These are phyloP conservation scores for Hoplodrina blanda DNA, from an alignment of 2,888 invertebrate species.

Conservation along the genomic window DNA sequence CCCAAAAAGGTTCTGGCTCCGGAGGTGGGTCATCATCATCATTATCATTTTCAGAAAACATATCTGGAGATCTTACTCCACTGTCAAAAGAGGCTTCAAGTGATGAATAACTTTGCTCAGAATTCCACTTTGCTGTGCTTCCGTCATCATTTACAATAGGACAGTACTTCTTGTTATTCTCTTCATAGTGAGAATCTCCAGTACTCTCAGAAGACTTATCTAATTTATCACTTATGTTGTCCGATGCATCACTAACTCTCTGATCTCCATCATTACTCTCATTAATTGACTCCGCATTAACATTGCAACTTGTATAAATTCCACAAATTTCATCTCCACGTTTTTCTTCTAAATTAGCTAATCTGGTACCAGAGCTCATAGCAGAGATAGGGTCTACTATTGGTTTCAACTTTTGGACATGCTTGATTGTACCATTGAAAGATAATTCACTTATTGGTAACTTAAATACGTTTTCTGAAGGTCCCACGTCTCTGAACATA, in stretches of 20 bases:
- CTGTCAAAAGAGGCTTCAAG: constrained; percentile 87
- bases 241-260: constrained; percentile 67
- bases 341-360: constrained; percentile 73
- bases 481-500: constrained; percentile 80
- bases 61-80: constrained; percentile 91
- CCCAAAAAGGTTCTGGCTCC: constrained; percentile 80
- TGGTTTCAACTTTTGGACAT: constrained; percentile 86
- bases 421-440: constrained; percentile 88
- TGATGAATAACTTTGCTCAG: constrained; percentile 85
- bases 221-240: constrained; percentile 69
- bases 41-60: constrained; percentile 92
- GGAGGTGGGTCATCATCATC: constrained; percentile 67
- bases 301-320: constrained; percentile 54
- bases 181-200: constrained; percentile 80
- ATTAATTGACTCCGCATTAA: constrained; percentile 57
- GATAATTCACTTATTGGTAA: constrained; percentile 86
- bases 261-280: constrained; percentile 65
- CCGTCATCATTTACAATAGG: constrained; percentile 69
- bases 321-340: constrained; percentile 61
- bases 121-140: constrained; percentile 80
- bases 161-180: constrained; percentile 72
- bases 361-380: constrained; percentile 74
- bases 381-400: constrained; percentile 86
- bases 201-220: constrained; percentile 80
- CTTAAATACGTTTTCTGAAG: constrained; percentile 83